phyloP scores from a whole-genome alignment of 2,888 invertebrate species.

The Coenonympha glycerion region DNA sequence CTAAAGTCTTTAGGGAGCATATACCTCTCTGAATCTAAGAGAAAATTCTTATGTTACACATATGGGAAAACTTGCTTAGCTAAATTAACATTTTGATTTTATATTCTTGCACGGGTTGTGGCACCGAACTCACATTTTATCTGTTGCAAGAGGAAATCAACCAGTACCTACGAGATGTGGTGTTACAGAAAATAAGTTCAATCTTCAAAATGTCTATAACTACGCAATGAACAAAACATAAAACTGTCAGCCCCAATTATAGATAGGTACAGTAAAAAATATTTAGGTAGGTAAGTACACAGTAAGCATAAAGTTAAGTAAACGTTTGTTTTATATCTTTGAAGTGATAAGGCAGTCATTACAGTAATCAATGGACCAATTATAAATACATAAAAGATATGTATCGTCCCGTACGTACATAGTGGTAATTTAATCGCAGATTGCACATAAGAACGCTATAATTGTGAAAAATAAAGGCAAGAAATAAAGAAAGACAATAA shows the following conservation, averaged over 20 bases:
- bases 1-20: no score
- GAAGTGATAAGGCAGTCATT: slow-evolving; percentile 19
- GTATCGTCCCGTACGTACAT: slow-evolving; percentile 15
- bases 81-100: no score
- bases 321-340: slow-evolving; percentile 17
- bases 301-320: slow-evolving; percentile 9
- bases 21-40: no score
- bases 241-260: background rate
- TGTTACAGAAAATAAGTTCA: no score
- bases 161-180: no score
- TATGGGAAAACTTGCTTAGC: no score
- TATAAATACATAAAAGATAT: slow-evolving; percentile 19
- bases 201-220: background rate
- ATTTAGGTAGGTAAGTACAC: no score
- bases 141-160: no score
- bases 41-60: no score
- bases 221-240: background rate
- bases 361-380: slow-evolving; percentile 20
- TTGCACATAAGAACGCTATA: slow-evolving; percentile 34
- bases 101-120: no score
- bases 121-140: no score
- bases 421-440: slow-evolving; percentile 36
- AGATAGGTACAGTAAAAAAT: background rate
- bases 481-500: no score
- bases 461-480: background rate